Evolutionary conservation across 53 echinoderm and acorn worm genomes (phyloP), one percentile per base, ranked within the genome.

Genomic region (Holothuria leucospilota): DNA sequence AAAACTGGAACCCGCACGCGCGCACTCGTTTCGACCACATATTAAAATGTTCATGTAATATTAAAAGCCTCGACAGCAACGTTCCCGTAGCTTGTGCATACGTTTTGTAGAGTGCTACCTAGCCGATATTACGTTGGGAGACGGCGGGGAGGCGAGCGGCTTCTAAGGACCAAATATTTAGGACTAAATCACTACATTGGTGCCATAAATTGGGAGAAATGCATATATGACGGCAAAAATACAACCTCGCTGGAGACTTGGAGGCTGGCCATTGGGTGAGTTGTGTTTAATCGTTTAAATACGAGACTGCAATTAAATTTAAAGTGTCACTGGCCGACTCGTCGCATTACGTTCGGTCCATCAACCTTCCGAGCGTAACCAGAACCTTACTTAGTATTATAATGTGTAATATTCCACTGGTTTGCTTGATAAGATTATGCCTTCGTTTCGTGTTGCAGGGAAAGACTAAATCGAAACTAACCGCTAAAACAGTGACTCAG

Each of bases 151-250:
- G 72, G 40, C 23, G n/a, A 71, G 38, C 39, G 72, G 72, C 39
- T 71, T 29, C 72, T 39, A 38, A 38, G 72, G 72, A 71, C 72
- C 39, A 71, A 71, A 39, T 34, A 18, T 71, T 38, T 71, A 13
- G 72, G 72, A 71, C 30, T 71, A 71, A 71, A 39, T 20, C 40
- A 34, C 72, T 71, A 39, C 16, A 20, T 34, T 21, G 72, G 39
- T 71, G 72, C 72, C 42, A 71, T 40, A 72, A 72, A 46, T 72
- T 72, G 72, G 72, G 21, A 72, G 72, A n/a, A 29, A 78, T 78
- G 79, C 79, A 78, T 78, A 58, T 78, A 78, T 78, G 79, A 78
- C 79, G 79, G 59, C 51, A 78, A 58, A 53, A 41, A 78, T 25
- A 51, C 24, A 58, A 24, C 46, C 56, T 78, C 58, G 58, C 20